Conservation (phyloP, 2,888 invertebrate genomes). For the Dryadula phaetusa region DNA sequence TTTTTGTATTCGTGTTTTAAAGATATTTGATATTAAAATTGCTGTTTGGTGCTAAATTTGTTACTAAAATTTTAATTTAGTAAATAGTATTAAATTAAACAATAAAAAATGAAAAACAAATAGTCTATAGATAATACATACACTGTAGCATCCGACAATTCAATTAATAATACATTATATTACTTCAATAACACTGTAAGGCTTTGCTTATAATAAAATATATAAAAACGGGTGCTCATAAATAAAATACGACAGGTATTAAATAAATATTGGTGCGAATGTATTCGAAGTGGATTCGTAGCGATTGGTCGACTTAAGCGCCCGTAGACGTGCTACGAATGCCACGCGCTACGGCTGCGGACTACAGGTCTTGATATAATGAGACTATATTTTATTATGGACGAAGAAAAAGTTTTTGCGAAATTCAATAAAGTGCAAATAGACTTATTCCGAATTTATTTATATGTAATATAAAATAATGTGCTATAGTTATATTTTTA, state of each 20-base stretch:
- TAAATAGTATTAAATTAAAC: too few relatives aligned
- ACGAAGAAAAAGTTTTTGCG: slow-evolving; percentile 11
- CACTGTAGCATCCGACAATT: background rate
- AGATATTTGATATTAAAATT: too few relatives aligned
- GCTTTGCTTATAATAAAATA: background rate
- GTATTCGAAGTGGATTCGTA: slow-evolving; percentile 39
- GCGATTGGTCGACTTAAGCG: slow-evolving; percentile 55
- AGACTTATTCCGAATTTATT: background rate
- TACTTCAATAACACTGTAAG: background rate
- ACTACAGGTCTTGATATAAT: slow-evolving; percentile 44
- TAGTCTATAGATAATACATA: background rate
- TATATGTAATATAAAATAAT: background rate
- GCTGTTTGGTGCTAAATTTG: too few relatives aligned
- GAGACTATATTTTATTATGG: slow-evolving; percentile 32
- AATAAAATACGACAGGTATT: slow-evolving; percentile 33
- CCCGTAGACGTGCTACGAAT: slow-evolving; percentile 75
- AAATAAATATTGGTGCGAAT: slow-evolving; percentile 39
- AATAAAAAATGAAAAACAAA: too few relatives aligned
- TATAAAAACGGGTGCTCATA: slow-evolving; percentile 22
- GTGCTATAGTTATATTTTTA: too few relatives aligned
- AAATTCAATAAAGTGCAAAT: slow-evolving; percentile 3
- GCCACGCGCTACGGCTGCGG: slow-evolving; percentile 52
- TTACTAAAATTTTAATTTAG: too few relatives aligned
- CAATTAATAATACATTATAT: background rate
- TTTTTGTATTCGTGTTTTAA: too few relatives aligned